Base-by-base conservation (phyloP, 2,888 invertebrate genomes). In the Eupeodes luniger region DNA sequence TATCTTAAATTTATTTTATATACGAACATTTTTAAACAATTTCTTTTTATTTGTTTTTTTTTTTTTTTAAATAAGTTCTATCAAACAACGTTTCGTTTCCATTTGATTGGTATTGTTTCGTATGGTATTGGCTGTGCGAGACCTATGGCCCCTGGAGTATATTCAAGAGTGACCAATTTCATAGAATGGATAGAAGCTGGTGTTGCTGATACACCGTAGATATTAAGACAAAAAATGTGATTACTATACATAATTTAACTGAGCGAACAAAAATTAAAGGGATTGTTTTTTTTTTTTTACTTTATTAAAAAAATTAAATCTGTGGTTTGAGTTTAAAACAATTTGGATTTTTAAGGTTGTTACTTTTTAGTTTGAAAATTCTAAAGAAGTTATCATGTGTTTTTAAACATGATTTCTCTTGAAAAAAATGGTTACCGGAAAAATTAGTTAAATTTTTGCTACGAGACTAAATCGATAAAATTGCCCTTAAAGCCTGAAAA, bases 91-190 rank as follows among this genome's bases (percentile, higher is more conserved):
- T 66, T 75, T 1, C 90, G 91, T 6, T 93, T 91, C 92, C 94
- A 95, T 90, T 94, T 95, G 85, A 95, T 96, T 69, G 96, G 96
- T 2, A 94, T 96, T 2, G 96, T 96, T 1, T 96, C 96, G 0
- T 96, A 95, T 91, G 96, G 96, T 4, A 95, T 95, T 89, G 94
- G 94, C 61, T 96, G 96, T 92, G 96, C 95, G 0, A 94, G 95
- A 89, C 94, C 95, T 3, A 94, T 95, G 5, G 95, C 94, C 88
- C 96, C 96, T 19, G 96, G 96, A 2, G 96, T 96, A 9, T 96
- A 96, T 91, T 94, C 96, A 0, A 94, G 95, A 89, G 95, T 96
- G 0, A 94, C 95, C 5, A 91, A 94, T 72, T 96, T 95, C 90
- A 91, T 95, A 9, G 95, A 95, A 89, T 96, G 96, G 96, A 96